Conservation (phyloP, 2,888 invertebrate genomes). For the Liopterus haemorrhoidalis region DNA sequence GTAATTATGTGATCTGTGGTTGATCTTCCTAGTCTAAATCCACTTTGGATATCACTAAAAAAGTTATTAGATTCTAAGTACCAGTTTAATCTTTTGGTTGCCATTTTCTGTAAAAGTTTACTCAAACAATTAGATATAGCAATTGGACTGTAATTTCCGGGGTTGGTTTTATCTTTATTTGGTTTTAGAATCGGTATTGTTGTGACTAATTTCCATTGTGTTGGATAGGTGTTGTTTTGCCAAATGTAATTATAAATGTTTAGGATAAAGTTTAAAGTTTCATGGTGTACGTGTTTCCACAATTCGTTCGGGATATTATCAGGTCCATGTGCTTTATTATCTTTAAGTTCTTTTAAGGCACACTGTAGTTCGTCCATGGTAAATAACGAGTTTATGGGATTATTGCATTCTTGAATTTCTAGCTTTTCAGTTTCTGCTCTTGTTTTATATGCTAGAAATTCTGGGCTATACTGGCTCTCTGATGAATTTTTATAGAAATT, state of each 20-base stretch:
- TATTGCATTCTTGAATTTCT: neutral
- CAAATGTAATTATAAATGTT: neutral
- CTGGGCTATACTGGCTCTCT: no score
- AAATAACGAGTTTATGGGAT: no score
- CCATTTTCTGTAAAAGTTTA: conserved; percentile 11
- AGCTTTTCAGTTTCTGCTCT: no score
- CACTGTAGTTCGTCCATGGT: neutral
- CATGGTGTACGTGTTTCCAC: neutral
- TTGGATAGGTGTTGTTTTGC: neutral
- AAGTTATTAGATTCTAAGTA: neutral
- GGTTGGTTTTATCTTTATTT: neutral
- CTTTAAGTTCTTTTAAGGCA: neutral
- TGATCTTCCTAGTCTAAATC: neutral
- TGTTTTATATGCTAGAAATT: no score
- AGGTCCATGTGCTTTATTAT: neutral
- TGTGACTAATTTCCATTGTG: neutral
- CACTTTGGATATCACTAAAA: neutral
- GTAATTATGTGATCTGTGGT: neutral
- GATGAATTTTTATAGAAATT: no score
- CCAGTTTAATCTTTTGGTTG: conserved; percentile 5
- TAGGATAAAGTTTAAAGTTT: neutral
- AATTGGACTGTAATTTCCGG: conserved; percentile 11
- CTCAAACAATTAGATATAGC: conserved; percentile 2
- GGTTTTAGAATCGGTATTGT: conserved; percentile 1
- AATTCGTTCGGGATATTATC: conserved; percentile 1